Conservation (phyloP, 2,888 invertebrate genomes). For the Yponomeuta sedellus region DNA sequence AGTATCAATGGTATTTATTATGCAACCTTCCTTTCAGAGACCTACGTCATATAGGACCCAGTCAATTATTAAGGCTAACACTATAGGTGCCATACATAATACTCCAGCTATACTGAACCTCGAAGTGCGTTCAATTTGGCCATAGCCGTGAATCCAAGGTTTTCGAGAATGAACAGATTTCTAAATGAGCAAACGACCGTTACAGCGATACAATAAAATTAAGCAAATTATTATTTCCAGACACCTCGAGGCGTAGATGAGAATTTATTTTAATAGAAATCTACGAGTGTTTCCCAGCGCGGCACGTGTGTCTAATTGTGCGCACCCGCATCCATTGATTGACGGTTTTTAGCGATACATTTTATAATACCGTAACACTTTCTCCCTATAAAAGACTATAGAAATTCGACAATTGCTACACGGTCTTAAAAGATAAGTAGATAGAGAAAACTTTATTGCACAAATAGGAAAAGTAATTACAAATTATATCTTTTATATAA, state of each 20-base stretch:
- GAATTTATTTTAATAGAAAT: constrained; percentile 60
- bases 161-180: not conserved
- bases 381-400: constrained; percentile 25
- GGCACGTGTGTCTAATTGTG: constrained; percentile 70
- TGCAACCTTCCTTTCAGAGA: no score
- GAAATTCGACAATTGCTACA: no score
- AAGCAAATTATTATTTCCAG: not conserved
- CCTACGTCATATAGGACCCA: no score
- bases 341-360: constrained; percentile 46
- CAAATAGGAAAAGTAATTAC: no score
- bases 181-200: not conserved
- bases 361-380: constrained; percentile 54
- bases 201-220: not conserved
- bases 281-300: constrained; percentile 46
- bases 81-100: not conserved
- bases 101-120: not conserved
- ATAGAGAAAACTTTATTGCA: no score
- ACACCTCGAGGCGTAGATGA: constrained; percentile 30
- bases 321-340: constrained; percentile 67
- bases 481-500: no score
- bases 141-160: not conserved
- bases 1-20: no score
- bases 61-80: not conserved
- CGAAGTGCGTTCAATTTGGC: not conserved
- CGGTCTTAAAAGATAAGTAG: no score